These are phyloP conservation scores for Chionoecetes opilio DNA, from an alignment of 1,140 invertebrate genomes.

Conservation along the genomic window DNA sequence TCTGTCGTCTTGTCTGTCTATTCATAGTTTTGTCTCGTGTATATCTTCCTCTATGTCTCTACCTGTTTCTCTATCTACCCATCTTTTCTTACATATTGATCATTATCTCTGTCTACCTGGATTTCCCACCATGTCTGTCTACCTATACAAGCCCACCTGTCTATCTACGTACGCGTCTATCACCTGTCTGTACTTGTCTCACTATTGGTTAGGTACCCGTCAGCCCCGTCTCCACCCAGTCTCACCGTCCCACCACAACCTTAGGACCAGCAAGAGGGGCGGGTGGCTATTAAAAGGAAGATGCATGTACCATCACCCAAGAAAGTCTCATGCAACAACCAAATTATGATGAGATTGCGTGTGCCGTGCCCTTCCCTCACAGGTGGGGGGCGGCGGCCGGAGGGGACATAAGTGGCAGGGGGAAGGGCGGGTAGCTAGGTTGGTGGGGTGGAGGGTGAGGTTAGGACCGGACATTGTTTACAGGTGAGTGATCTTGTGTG, in stretches of 20 bases:
- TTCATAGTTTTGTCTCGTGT: background rate
- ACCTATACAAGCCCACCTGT: background rate
- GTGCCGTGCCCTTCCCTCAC: constrained; percentile 29
- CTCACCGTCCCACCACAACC: background rate
- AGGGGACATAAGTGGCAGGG: background rate
- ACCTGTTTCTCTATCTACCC: background rate
- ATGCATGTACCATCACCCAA: constrained; percentile 54
- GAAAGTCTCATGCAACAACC: constrained; percentile 54
- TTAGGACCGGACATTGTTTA: background rate
- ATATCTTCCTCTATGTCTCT: background rate
- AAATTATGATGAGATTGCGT: constrained; percentile 66
- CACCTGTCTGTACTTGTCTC: background rate
- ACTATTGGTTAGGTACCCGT: background rate
- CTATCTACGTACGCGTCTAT: background rate
- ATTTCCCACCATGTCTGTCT: too few species aligned
- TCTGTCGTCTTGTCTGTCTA: background rate
- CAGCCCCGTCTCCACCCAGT: background rate
- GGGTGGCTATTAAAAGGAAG: constrained; percentile 49
- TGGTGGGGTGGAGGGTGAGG: background rate
- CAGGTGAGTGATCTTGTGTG: background rate
- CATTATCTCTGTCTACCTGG: too few species aligned
- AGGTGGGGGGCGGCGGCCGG: background rate
- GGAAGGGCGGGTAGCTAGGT: background rate
- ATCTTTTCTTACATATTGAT: background rate
- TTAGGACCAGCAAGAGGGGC: background rate